phyloP scores from a whole-genome alignment of 2,113 vertebrate genomes.

The Anarhynchus alexandrinus region DNA sequence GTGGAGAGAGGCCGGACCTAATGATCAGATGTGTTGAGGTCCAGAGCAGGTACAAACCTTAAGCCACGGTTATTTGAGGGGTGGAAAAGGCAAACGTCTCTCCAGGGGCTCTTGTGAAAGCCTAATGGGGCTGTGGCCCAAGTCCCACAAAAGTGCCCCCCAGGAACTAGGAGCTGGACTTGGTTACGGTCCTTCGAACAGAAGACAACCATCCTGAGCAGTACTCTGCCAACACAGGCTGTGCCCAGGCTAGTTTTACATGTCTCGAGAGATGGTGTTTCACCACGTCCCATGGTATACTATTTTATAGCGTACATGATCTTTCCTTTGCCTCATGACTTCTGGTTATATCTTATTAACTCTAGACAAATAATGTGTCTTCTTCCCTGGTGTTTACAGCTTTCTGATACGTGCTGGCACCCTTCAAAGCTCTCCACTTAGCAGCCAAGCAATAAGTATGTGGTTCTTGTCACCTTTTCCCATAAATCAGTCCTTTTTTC shows the following conservation, averaged over 20 bases:
- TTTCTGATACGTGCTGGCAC: constrained; percentile 8
- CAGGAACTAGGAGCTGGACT: neutral
- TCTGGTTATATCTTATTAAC: neutral
- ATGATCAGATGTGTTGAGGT: no score
- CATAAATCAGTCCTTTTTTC: constrained; percentile 19
- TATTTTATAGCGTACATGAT: neutral
- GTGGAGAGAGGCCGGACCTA: neutral
- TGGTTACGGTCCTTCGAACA: neutral
- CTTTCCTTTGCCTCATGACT: constrained; percentile 1
- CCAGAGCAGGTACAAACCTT: neutral
- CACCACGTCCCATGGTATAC: neutral
- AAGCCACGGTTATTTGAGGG: neutral
- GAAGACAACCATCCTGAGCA: neutral
- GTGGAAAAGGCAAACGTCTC: neutral
- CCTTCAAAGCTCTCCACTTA: constrained; percentile 7
- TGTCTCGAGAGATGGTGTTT: constrained; percentile 14
- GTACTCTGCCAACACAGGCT: neutral
- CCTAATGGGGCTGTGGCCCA: neutral
- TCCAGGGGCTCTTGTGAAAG: neutral
- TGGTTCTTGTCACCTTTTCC: constrained; percentile 11
- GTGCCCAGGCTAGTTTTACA: neutral
- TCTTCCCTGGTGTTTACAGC: constrained; percentile 26
- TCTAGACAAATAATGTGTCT: neutral
- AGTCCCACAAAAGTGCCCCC: neutral
- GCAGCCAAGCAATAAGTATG: neutral